Evolutionary conservation across 2,888 invertebrate genomes (phyloP), one percentile per base, ranked within the genome.

Genomic region (Beris morrisii): DNA sequence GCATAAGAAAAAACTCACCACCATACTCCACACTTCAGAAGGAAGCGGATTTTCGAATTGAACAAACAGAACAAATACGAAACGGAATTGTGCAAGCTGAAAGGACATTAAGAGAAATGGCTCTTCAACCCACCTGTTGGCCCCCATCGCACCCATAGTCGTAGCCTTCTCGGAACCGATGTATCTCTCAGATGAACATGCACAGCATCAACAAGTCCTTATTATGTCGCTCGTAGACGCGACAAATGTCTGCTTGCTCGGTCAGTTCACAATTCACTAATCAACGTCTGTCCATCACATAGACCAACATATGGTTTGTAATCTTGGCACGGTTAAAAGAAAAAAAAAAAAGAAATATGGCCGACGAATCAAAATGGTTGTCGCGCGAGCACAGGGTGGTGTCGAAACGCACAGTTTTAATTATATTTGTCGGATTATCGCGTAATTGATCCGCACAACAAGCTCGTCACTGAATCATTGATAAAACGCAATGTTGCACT

Each of bases 81-180:
- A 9, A 38, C 38, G 9, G 38, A 9, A 38, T 9, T 38, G 38
- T 9, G 9, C 5, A 38, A 38, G 38, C 9, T 38, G 38, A 15
- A 61, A 61, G 61, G 50, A 61, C 61, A 61, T 61, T 61, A 52
- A 50, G 61, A 61, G 61, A 61, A 61, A 61, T 61, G 11, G 61
- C 61, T 61, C 61, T 50, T 32, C 50, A 38, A 61, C 61, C 61
- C 61, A 61, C 61, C 61, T 61, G 61, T 61, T 61, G 61, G 61
- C 61, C 52, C 61, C 61, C 61, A 61, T 61, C 38, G 38, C 38
- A 7, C 9, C 38, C 9, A 9, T 9, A 38, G 38, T 38, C 3
- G 38, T 9, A 38, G 38, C 9, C 38, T 38, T 38, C 38, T 38
- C 38, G 38, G 52, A 50, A 50, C 61, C 50, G 50, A 59, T 32